phyloP scores from a whole-genome alignment of 2,113 vertebrate species.

The Cygnus buccinator region DNA sequence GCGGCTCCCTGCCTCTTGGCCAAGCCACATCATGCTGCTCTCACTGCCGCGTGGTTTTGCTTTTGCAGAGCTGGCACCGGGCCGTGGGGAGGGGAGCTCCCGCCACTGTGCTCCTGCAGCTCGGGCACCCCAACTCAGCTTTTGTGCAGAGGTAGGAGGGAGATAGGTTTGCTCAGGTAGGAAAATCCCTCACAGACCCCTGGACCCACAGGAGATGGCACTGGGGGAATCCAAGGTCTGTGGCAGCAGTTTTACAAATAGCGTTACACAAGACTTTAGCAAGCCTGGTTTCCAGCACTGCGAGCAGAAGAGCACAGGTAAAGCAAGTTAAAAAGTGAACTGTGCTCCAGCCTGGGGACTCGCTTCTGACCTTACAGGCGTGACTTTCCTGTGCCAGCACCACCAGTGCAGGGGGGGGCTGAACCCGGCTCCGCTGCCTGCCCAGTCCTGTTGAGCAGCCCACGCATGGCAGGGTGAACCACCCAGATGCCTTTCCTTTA shows the following conservation, averaged over 20 bases:
- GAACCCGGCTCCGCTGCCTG: neutral
- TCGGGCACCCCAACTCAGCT: neutral
- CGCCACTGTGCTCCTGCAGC: neutral
- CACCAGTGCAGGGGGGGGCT: neutral
- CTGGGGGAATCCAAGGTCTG: neutral
- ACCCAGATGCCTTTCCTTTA: constrained; percentile 33
- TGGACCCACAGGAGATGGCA: neutral
- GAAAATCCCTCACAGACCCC: neutral
- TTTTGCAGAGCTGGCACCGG: neutral
- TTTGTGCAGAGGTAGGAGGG: neutral
- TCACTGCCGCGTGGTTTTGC: neutral
- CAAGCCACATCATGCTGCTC: accelerated
- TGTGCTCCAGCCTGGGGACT: neutral
- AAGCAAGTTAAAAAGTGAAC: neutral
- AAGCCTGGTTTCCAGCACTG: neutral
- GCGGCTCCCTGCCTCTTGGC: neutral
- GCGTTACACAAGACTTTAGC: neutral
- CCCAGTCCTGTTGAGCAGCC: neutral
- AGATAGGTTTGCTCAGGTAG: neutral
- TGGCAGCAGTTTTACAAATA: neutral
- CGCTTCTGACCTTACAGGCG: accelerated
- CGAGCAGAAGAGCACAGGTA: neutral
- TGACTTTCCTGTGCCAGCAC: neutral
- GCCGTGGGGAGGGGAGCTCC: neutral
- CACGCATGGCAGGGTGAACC: neutral